Evolutionary conservation across 2,113 vertebrate species (phyloP), one percentile per base, ranked within the genome.

Genomic region (Chlamydotis undulata): DNA sequence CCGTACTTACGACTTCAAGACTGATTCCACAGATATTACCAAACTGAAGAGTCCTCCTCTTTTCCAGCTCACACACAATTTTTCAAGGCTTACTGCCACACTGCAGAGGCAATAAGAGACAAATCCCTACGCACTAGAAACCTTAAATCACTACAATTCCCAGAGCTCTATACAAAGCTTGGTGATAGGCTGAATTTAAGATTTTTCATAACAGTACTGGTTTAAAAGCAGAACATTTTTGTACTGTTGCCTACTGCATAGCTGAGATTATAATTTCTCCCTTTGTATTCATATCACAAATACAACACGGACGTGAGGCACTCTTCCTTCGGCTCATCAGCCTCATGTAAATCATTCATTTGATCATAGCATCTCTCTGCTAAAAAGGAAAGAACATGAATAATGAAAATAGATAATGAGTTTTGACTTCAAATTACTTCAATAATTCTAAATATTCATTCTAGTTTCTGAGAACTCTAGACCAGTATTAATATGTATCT

Each of bases 341-440:
- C 77, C 52, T 80, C 83, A 63, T 21, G 17, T 31, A 87, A 60
- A 87, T 83, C 57, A 76, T 79, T 91, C 43, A 45, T 78, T 93
- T 83, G 53, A 84, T 71, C 74, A 83, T 1, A 65, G 55, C 50
- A 87, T 45, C 52, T 49, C n/a, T 37, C 74, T 12, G 7, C 49
- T 87, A 82, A 77, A 64, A 93, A 74, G 29, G 41, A 74, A 69
- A 64, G 14, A 69, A 23, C 5, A 61, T 6, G 4, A 89, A 78
- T 33, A 87, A 55, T 78, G 61, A 93, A 75, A 69, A 81, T 2
- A 83, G 37, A 33, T 56, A 75, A n/a, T 33, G 39, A 64, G 49
- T 43, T 91, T 83, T 87, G 22, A 60, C 63, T 87, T 74, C 64
- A 65, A 93, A 80, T 93, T 81, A 81, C 77, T 83, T 95, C 45